Evolutionary conservation across 2,797 vertebrate genomes (phyloP).

Genomic region (Sandelia bainsii): DNA sequence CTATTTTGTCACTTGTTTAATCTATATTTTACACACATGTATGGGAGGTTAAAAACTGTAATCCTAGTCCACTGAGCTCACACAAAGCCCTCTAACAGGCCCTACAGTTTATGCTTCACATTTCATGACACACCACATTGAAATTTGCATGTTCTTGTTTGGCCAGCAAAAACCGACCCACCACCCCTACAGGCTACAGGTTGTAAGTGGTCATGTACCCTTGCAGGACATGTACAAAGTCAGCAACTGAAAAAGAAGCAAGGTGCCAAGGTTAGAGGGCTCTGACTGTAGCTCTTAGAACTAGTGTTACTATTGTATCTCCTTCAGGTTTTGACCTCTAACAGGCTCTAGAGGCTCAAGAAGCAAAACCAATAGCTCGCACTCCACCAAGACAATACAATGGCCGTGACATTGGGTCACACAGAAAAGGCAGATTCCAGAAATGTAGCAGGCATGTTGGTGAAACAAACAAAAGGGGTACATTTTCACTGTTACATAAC

Average conservation of each 20-base stretch:
- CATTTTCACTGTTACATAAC: conserved; percentile 26
- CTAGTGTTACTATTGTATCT: conserved; percentile 48
- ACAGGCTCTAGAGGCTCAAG: conserved; percentile 30
- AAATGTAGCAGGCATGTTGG: conserved; percentile 29
- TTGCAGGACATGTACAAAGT: conserved; percentile 24
- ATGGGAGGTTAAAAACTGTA: conserved; percentile 6
- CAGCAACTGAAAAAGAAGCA: conserved; percentile 27
- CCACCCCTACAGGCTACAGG: conserved; percentile 14
- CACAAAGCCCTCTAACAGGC: conserved; percentile 1
- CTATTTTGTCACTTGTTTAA: conserved; percentile 30
- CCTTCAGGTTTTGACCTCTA: conserved; percentile 43
- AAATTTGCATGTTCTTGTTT: conserved; percentile 42
- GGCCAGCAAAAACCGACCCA: conserved; percentile 30
- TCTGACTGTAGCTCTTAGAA: conserved; percentile 25
- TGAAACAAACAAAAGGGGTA: conserved; percentile 36
- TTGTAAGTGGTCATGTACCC: conserved; percentile 21
- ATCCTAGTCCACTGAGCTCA: conserved; percentile 11
- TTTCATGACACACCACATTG: neutral
- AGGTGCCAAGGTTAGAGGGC: conserved; percentile 22
- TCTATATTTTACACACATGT: conserved; percentile 6
- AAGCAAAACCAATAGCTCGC: conserved; percentile 35
- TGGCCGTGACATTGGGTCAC: conserved; percentile 17
- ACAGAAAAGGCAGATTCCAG: conserved; percentile 30
- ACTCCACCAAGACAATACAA: conserved; percentile 24
- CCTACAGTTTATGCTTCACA: conserved; percentile 12